phyloP scores from a whole-genome alignment of 2,797 vertebrate genomes.

The Pipistrellus pipistrellus region DNA sequence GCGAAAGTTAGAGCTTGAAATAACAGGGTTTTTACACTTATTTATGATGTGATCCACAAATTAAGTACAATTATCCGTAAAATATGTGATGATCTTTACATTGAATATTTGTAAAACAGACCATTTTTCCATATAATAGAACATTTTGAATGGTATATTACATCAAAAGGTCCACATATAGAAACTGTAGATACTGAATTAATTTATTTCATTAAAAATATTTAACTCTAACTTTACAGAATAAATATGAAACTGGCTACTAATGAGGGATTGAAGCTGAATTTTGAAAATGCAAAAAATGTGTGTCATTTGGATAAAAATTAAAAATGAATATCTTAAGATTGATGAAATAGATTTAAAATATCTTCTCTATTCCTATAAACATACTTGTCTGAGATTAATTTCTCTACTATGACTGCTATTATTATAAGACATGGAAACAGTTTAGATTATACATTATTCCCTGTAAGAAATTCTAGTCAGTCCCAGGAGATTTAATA shows the following conservation, averaged over 20 bases:
- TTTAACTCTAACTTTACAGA: neutral
- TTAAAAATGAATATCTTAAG: constrained; percentile 53
- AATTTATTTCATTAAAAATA: neutral
- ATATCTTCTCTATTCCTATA: constrained; percentile 7
- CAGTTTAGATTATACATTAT: neutral
- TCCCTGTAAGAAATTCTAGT: neutral
- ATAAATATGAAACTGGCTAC: constrained; percentile 14
- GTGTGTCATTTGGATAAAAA: constrained; percentile 12
- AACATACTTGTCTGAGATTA: neutral
- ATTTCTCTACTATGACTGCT: constrained; percentile 25
- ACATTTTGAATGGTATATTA: neutral
- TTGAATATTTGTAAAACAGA: neutral
- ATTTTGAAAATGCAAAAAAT: constrained; percentile 63
- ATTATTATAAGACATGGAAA: constrained; percentile 31
- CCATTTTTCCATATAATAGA: neutral
- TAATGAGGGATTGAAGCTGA: neutral
- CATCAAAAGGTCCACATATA: neutral
- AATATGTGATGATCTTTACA: neutral
- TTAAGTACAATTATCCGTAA: neutral
- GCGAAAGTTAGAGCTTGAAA: neutral
- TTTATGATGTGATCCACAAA: neutral
- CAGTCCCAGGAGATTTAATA: neutral
- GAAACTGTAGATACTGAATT: neutral
- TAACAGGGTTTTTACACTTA: constrained; percentile 20
- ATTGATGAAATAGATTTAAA: constrained; percentile 55